Percentiles rank a stretch among this genome's conserved stretches.
Evolutionary conservation across 2,888 invertebrate genomes (phyloP).

Genomic region (Ypsolopha scabrella): DNA sequence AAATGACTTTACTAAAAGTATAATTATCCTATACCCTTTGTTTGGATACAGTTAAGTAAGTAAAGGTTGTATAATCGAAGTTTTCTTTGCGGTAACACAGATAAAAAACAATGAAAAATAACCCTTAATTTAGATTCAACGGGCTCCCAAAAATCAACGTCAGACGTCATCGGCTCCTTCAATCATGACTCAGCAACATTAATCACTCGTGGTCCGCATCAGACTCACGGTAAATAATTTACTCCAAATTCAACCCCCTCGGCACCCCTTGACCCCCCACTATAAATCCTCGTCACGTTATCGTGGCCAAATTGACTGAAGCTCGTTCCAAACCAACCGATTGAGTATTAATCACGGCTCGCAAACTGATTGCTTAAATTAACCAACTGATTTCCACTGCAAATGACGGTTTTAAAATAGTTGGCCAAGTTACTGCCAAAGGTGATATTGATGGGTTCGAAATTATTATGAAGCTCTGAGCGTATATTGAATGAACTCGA

Average conservation of each 20-base stretch:
- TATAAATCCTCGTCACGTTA: slow-evolving; percentile 44
- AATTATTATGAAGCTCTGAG: too few species aligned
- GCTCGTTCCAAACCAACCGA: slow-evolving; percentile 30
- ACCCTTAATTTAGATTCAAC: too few species aligned
- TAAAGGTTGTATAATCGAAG: too few species aligned
- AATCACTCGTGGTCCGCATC: not conserved
- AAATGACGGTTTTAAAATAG: not conserved
- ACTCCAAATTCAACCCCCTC: slow-evolving; percentile 28
- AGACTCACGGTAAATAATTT: slow-evolving; percentile 38
- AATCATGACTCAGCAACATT: slow-evolving; percentile 1
- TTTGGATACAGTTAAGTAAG: too few species aligned
- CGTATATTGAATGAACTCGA: too few species aligned
- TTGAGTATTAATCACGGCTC: slow-evolving; percentile 12
- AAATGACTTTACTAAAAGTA: too few species aligned
- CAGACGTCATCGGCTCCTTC: not conserved
- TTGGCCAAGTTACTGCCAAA: not conserved
- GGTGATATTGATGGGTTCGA: too few species aligned
- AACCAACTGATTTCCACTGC: slow-evolving; percentile 5
- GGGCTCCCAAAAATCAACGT: not conserved
- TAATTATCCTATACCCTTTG: too few species aligned
- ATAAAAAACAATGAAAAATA: too few species aligned
- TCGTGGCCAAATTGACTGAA: slow-evolving; percentile 35
- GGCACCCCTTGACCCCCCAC: slow-evolving; percentile 16
- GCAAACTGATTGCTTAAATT: not conserved
- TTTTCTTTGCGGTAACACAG: too few species aligned